A percentile compares a stretch with the other conserved stretches of the same genome.
Evolutionary conservation across 2,888 invertebrate genomes (phyloP).

Genomic region (Cantharis nigra): DNA sequence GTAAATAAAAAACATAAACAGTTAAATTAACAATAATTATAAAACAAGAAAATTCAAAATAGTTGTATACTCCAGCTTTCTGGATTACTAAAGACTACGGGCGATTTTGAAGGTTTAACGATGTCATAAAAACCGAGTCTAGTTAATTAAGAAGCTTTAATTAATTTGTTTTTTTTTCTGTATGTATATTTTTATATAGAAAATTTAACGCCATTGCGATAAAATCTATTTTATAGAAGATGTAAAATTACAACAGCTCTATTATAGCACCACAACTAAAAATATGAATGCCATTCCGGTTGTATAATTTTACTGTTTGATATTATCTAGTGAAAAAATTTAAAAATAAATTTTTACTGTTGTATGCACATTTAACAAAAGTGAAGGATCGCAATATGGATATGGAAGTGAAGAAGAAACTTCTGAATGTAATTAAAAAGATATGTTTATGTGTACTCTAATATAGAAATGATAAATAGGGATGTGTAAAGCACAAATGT

Average conservation of each 20-base stretch:
- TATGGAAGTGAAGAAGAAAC: constrained; percentile 5
- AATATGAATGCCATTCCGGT: neutral
- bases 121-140: neutral
- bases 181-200: neutral
- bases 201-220: neutral
- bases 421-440: constrained; percentile 16
- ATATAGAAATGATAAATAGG: constrained; percentile 37
- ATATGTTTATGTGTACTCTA: constrained; percentile 13
- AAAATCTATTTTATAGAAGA: neutral
- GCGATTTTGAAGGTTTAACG: neutral
- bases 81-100: neutral
- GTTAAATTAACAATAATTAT: neutral
- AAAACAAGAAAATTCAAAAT: neutral
- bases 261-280: neutral
- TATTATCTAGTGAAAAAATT: neutral
- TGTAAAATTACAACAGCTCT: neutral
- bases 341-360: constrained; percentile 25
- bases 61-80: neutral
- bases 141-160: neutral
- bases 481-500: constrained; percentile 44
- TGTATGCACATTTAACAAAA: constrained; percentile 20
- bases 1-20: neutral
- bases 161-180: neutral
- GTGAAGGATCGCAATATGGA: constrained; percentile 6
- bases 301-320: neutral